Conservation (phyloP, 2,797 vertebrate genomes). For the Pseudocheirus occidentalis region DNA sequence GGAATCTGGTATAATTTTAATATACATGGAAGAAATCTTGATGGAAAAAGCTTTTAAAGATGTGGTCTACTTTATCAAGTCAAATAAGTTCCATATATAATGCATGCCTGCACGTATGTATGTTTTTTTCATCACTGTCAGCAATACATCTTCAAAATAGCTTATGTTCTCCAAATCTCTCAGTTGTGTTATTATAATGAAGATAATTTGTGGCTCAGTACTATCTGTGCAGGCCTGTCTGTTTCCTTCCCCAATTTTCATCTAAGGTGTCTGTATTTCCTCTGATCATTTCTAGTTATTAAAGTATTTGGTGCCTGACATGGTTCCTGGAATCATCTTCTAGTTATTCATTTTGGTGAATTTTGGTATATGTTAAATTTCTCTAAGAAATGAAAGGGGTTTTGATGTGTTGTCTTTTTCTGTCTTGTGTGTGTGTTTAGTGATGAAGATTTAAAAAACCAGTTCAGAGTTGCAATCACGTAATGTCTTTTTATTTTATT, state of each 20-base stretch:
- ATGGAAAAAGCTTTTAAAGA: neutral
- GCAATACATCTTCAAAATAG: neutral
- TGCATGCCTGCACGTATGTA: neutral
- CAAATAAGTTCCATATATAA: neutral
- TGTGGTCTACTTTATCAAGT: neutral
- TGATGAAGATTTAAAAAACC: neutral
- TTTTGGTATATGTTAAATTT: neutral
- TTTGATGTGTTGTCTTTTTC: neutral
- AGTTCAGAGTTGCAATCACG: neutral
- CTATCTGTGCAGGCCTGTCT: neutral
- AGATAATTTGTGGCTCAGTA: neutral
- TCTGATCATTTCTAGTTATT: neutral
- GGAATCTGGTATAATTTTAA: neutral
- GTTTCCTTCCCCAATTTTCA: neutral
- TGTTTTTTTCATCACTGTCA: neutral
- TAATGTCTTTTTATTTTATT: neutral
- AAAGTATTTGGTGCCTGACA: neutral
- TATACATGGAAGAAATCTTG: neutral
- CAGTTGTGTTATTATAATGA: neutral
- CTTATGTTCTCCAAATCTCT: neutral
- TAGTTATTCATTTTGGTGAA: neutral
- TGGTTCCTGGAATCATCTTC: neutral
- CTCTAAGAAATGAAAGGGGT: neutral
- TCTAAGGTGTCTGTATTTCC: neutral
- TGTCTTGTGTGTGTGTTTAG: neutral